Evolutionary conservation across 1,140 invertebrate genomes (phyloP).

Genomic region (Hyposmocoma kahamanoa): DNA sequence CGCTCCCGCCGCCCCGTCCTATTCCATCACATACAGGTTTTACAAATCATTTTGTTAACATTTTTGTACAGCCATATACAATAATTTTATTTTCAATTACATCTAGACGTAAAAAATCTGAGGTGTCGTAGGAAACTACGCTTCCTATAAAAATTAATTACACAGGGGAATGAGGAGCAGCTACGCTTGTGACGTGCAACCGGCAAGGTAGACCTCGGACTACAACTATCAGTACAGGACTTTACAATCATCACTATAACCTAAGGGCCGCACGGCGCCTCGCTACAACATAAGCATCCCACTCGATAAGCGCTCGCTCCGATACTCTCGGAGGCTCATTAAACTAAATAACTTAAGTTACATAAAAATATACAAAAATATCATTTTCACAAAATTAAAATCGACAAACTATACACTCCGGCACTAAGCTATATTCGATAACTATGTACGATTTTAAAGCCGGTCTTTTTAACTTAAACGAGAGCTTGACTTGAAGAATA

Average conservation of each 20-base stretch:
- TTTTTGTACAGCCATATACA: conserved; percentile 76
- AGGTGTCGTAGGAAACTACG: conserved; percentile 71
- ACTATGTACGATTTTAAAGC: conserved; percentile 64
- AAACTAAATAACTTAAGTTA: conserved; percentile 69
- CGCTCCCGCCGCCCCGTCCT: conserved; percentile 50
- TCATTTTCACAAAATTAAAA: conserved; percentile 70
- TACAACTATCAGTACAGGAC: conserved; percentile 66
- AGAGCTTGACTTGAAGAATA: conserved; percentile 64
- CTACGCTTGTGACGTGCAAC: conserved; percentile 67
- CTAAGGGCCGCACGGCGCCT: conserved; percentile 17
- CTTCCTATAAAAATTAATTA: conserved; percentile 72
- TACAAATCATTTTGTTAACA: conserved; percentile 72
- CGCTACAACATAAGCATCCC: conserved; percentile 53
- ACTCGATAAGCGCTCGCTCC: conserved; percentile 43
- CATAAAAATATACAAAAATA: conserved; percentile 74
- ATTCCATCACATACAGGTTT: conserved; percentile 70
- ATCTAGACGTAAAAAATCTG: conserved; percentile 73
- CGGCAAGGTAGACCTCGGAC: conserved; percentile 66
- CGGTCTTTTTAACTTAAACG: conserved; percentile 66
- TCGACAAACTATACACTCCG: conserved; percentile 67
- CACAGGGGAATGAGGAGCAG: conserved; percentile 69
- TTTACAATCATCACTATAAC: conserved; percentile 72
- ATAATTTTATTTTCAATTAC: conserved; percentile 74
- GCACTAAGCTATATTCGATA: conserved; percentile 66
- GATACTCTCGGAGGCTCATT: conserved; percentile 30